Conservation (phyloP, 2,888 invertebrate genomes). For the Sussaba pulchella region DNA sequence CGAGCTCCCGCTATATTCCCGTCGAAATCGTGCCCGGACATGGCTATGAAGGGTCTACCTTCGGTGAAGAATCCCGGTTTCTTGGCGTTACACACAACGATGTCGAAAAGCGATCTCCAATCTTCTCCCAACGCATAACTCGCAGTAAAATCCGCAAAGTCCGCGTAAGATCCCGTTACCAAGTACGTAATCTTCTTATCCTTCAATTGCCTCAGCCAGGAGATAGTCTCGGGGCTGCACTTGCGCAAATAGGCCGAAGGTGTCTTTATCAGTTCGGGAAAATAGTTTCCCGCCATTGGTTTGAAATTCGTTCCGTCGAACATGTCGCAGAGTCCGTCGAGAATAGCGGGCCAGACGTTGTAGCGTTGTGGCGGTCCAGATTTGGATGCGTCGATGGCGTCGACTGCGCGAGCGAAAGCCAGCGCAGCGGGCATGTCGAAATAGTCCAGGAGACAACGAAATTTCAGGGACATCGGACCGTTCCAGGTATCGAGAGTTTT, state of each 20-base stretch:
- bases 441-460: conserved; percentile 89
- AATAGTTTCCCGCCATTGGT: conserved; percentile 87
- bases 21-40: conserved; percentile 84
- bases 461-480: conserved; percentile 86
- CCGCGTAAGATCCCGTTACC: conserved; percentile 90
- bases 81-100: conserved; percentile 88
- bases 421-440: conserved; percentile 90
- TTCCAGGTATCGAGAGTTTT: conserved; percentile 88
- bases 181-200: conserved; percentile 87
- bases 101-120: conserved; percentile 88
- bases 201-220: conserved; percentile 87
- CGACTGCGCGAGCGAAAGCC: conserved; percentile 89
- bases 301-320: conserved; percentile 87
- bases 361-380: conserved; percentile 83
- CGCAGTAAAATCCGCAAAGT: conserved; percentile 89
- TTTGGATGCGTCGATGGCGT: conserved; percentile 86
- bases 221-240: conserved; percentile 85
- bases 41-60: conserved; percentile 86
- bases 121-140: conserved; percentile 87
- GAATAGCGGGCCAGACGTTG: conserved; percentile 88
- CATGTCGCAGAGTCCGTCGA: conserved; percentile 87
- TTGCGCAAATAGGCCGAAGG: conserved; percentile 86
- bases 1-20: conserved; percentile 79
- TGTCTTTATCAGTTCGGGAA: conserved; percentile 86
- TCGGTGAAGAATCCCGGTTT: conserved; percentile 91